Base-by-base conservation (phyloP, 2,888 invertebrate genomes). In the Nycteola revayana region DNA sequence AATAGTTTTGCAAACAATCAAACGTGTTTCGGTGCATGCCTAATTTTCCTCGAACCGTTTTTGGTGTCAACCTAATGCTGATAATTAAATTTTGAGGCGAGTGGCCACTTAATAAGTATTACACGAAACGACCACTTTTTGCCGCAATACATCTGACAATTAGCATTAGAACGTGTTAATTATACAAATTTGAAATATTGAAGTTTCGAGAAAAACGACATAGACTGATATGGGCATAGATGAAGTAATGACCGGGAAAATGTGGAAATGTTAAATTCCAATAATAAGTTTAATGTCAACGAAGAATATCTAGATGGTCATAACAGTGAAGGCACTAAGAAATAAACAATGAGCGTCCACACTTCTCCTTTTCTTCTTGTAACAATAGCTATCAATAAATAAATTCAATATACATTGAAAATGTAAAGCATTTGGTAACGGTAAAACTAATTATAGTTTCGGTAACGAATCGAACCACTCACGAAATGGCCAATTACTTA, bases 61-160 rank as follows among this genome's bases (percentile, higher is more conserved):
- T 82, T 62, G 74, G 80, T 82, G 84, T 80, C 84, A 74, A 57
- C 57, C 73, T 78, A 78, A 83, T 77, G 73, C 60, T 49, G 85
- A 83, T 88, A 88, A 88, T 86, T 85, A 85, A 85, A 84, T 79
- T 82, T 83, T 75, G 76, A 73, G 69, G 57, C 66, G 66, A 63
- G 69, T 64, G 66, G 61, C 61, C 66, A 62, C 66, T 72, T 80
- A 82, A 86, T 85, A 86, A 78, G 79, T 78, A 73, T 75, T 75
- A 81, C 85, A 86, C 80, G 87, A 77, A 69, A 59, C 64, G 61
- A 58, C 62, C 50, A 61, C 60, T 68, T 76, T 58, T 77, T 73
- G 79, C 74, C 75, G 72, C 71, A 75, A 69, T 66, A 58, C 56
- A 49, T 54, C 60, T 48, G 43, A 65, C 81, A 86, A 86, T 88